phyloP scores from a whole-genome alignment of 2,113 vertebrate species.

The Mystacornis crossleyi region DNA sequence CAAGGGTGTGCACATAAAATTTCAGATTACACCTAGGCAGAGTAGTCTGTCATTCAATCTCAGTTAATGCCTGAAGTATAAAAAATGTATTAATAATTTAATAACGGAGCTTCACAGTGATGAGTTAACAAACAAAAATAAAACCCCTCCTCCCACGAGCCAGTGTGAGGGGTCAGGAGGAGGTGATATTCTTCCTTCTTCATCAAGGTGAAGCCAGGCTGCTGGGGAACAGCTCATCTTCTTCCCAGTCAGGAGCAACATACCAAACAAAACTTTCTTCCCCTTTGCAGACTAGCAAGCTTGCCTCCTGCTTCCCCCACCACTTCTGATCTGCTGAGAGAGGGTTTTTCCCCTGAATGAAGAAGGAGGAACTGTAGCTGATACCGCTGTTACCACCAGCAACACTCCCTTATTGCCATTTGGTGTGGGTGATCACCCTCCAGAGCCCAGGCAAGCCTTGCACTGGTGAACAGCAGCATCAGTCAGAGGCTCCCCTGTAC shows the following conservation, averaged over 20 bases:
- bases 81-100: not conserved
- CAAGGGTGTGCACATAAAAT: not conserved
- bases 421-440: not conserved
- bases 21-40: not conserved
- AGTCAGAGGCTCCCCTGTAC: not conserved
- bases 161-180: not conserved
- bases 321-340: not conserved
- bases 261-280: fast-evolving
- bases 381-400: not conserved
- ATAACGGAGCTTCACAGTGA: not conserved
- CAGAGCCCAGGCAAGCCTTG: not conserved
- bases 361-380: not conserved
- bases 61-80: not conserved
- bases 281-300: not conserved
- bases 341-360: not conserved
- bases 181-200: not conserved
- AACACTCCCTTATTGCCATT: not conserved
- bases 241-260: not conserved
- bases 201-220: not conserved
- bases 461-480: not conserved
- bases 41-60: not conserved
- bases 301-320: not conserved
- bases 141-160: not conserved
- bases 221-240: not conserved
- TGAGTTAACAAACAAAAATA: not conserved